Percentiles rank a stretch among this genome's conserved stretches.
Evolutionary conservation across 1,140 invertebrate genomes (phyloP).

Genomic region (Bicyclus anynana): DNA sequence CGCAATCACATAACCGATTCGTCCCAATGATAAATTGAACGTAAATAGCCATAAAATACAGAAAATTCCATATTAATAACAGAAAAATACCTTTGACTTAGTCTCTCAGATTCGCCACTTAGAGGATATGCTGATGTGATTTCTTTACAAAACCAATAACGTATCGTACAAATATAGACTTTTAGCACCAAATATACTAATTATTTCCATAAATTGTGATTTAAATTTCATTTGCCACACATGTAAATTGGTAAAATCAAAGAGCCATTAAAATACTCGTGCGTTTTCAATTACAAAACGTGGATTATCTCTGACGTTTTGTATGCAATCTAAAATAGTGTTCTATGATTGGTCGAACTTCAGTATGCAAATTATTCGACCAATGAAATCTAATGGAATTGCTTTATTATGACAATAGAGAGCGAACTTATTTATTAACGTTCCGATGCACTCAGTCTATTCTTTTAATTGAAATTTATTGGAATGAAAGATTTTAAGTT

Average conservation of each 20-base stretch:
- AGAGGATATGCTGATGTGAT: neutral
- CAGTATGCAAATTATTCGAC: no score
- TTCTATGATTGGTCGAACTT: conserved; percentile 4
- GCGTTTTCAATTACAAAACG: conserved; percentile 31
- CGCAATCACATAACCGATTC: conserved; percentile 37
- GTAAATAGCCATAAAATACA: conserved; percentile 19
- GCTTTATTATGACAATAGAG: neutral
- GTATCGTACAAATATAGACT: neutral
- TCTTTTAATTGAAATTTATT: no score
- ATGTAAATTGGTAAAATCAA: conserved; percentile 34
- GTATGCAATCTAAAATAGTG: conserved; percentile 1
- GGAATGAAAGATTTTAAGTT: no score
- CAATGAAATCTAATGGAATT: neutral
- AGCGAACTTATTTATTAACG: neutral
- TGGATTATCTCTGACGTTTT: conserved; percentile 19
- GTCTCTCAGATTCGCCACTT: neutral
- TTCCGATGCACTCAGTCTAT: neutral
- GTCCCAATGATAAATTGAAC: conserved; percentile 34
- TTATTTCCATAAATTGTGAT: conserved; percentile 15
- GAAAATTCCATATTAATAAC: conserved; percentile 25
- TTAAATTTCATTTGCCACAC: conserved; percentile 31
- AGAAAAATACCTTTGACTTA: conserved; percentile 37
- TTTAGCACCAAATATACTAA: neutral
- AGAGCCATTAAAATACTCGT: conserved; percentile 40
- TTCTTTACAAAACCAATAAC: neutral